These are phyloP conservation scores for Acholoe squamosa DNA, from an alignment of 2,888 invertebrate species.

Conservation along the genomic window DNA sequence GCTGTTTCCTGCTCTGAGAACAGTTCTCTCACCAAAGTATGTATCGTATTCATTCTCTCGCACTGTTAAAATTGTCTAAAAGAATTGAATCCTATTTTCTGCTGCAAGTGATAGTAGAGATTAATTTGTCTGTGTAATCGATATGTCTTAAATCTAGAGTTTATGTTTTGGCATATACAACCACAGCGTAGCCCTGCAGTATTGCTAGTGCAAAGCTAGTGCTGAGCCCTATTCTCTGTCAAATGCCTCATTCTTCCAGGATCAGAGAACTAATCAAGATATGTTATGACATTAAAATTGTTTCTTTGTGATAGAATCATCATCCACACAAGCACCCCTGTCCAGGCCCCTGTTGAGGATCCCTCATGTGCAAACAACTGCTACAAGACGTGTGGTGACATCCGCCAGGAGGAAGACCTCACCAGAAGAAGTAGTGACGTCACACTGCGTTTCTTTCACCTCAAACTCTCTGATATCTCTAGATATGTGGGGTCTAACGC, in stretches of 20 bases:
- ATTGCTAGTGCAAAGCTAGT: too few relatives aligned
- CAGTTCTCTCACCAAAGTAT: conserved; percentile 32
- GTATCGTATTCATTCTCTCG: neutral
- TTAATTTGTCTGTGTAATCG: too few relatives aligned
- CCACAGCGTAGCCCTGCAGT: too few relatives aligned
- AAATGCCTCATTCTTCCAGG: too few relatives aligned
- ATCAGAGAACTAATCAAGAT: too few relatives aligned
- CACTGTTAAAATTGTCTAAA: too few relatives aligned
- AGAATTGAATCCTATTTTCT: too few relatives aligned
- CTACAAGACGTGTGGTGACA: conserved; percentile 52
- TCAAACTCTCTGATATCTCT: conserved; percentile 40
- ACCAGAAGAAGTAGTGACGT: conserved; percentile 3
- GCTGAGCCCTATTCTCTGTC: too few relatives aligned
- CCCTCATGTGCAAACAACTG: conserved; percentile 26
- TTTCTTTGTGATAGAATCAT: conserved; percentile 2
- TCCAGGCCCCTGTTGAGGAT: conserved; percentile 10
- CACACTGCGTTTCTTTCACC: conserved; percentile 38
- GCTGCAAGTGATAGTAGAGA: too few relatives aligned
- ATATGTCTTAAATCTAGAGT: too few relatives aligned
- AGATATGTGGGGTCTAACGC: neutral
- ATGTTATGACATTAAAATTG: neutral
- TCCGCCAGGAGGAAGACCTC: conserved; percentile 38
- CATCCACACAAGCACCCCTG: conserved; percentile 31
- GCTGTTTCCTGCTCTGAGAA: neutral
- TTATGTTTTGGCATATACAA: too few relatives aligned